A percentile compares a stretch with the other conserved stretches of the same genome.
These are phyloP conservation scores for Morus bassanus DNA, from an alignment of 2,797 vertebrate genomes.

Conservation along the genomic window DNA sequence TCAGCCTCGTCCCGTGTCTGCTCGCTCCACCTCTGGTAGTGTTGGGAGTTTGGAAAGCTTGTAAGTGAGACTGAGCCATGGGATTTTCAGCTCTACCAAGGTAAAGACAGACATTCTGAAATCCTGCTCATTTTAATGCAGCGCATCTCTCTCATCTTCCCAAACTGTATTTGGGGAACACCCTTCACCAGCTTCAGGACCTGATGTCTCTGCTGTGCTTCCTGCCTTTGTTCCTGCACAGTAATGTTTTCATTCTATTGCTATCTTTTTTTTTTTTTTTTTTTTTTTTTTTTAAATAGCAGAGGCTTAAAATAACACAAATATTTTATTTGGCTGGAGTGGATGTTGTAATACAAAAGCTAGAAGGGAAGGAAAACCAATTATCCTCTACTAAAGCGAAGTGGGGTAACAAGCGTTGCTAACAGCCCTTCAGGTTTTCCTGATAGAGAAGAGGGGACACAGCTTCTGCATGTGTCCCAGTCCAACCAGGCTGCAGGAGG, in stretches of 20 bases:
- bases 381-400: not conserved
- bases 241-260: not conserved
- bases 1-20: accelerated
- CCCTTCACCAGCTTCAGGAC: not conserved
- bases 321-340: not conserved
- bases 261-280: not conserved
- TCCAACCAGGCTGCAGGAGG: accelerated
- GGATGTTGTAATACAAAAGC: not conserved
- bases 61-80: not conserved
- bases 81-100: too few relatives aligned
- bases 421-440: not conserved
- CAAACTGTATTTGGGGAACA: not conserved
- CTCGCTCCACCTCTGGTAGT: not conserved
- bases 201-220: accelerated
- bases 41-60: not conserved
- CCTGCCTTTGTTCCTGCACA: not conserved
- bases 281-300: not conserved
- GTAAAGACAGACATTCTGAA: not conserved
- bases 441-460: accelerated
- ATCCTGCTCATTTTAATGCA: not conserved
- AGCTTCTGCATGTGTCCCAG: accelerated
- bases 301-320: not conserved
- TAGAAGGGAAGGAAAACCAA: not conserved
- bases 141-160: accelerated
- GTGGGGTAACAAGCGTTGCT: not conserved